A percentile compares a stretch with the other conserved stretches of the same genome.
Conservation (phyloP, 2,113 vertebrate genomes). For the Cottus gobio region DNA sequence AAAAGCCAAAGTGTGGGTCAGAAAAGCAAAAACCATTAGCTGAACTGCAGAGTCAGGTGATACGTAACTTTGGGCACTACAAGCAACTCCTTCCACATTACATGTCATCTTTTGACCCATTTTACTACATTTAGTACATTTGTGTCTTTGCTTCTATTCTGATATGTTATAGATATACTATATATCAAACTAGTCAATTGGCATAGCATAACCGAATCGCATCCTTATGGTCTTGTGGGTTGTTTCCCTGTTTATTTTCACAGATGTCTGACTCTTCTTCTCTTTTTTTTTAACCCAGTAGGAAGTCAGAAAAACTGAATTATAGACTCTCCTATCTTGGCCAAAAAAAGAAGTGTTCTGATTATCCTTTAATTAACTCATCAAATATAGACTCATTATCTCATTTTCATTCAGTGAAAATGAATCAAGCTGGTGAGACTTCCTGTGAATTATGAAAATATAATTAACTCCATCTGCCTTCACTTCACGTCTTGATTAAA, state of each 20-base stretch:
- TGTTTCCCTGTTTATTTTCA: neutral
- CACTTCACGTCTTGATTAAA: neutral
- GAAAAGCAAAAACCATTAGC: neutral
- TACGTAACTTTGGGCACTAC: neutral
- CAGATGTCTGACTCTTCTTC: neutral
- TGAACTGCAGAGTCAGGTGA: neutral
- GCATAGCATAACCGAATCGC: neutral
- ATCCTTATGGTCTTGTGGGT: neutral
- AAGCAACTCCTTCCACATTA: too few species aligned
- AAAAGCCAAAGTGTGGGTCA: neutral
- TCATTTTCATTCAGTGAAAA: neutral
- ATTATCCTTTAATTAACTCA: neutral
- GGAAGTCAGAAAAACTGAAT: neutral
- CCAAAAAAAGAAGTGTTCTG: neutral
- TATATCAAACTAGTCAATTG: neutral
- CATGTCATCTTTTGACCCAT: neutral
- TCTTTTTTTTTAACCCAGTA: neutral
- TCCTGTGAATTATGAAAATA: neutral
- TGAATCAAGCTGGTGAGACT: neutral
- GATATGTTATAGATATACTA: neutral
- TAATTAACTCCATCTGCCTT: neutral
- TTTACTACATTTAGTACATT: neutral
- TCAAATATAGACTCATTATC: neutral
- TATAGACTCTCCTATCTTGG: neutral
- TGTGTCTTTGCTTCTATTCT: neutral